A percentile compares a stretch with the other conserved stretches of the same genome.
phyloP scores from a whole-genome alignment of 2,113 vertebrate species.

The Orcinus orca region DNA sequence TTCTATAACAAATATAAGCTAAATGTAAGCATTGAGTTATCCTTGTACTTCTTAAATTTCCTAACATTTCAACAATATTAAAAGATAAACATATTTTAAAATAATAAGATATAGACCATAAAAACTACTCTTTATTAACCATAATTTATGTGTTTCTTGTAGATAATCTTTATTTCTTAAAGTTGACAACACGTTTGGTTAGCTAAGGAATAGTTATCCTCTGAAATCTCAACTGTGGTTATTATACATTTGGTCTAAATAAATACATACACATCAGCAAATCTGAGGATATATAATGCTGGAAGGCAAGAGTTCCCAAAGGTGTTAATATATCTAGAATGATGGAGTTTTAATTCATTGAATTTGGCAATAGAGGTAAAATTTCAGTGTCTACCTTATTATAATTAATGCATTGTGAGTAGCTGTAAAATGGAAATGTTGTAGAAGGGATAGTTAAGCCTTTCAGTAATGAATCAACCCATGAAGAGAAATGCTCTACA shows the following conservation, averaged over 20 bases:
- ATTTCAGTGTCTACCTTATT: slow-evolving; percentile 5
- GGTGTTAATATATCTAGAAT: neutral
- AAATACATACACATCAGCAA: neutral
- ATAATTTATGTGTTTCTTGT: neutral
- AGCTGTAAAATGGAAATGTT: neutral
- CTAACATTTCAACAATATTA: neutral
- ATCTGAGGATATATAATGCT: neutral
- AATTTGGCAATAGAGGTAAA: neutral
- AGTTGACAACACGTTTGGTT: neutral
- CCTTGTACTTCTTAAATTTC: neutral
- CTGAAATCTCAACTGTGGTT: neutral
- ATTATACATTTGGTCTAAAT: neutral
- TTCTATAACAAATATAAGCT: neutral
- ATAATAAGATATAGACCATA: neutral
- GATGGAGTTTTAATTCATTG: neutral
- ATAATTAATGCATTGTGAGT: neutral
- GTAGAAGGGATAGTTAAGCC: neutral
- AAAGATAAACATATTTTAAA: neutral
- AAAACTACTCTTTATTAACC: neutral
- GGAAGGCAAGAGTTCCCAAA: neutral
- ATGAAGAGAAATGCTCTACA: neutral
- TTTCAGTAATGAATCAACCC: neutral
- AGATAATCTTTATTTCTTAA: neutral
- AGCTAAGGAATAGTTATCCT: neutral
- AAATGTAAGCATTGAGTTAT: neutral